A percentile compares a stretch with the other conserved stretches of the same genome.
These are phyloP conservation scores for Gasterosteus aculeatus DNA, from an alignment of 2,113 vertebrate species.

Conservation along the genomic window DNA sequence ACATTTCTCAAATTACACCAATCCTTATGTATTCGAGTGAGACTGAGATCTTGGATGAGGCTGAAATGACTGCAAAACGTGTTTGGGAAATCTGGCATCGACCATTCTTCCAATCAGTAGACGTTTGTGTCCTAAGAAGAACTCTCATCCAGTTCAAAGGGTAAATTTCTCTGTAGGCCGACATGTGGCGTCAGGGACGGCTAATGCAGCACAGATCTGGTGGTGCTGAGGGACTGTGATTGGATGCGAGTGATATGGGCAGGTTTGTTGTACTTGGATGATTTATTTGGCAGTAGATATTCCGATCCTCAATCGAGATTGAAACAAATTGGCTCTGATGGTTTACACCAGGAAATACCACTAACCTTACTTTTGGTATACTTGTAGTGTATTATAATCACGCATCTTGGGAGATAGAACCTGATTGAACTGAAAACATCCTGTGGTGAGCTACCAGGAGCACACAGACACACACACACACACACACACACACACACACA, in stretches of 20 bases:
- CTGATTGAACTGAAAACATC: not conserved
- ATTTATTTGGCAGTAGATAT: conserved; percentile 52
- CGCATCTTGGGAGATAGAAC: not conserved
- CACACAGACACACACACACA: conserved; percentile 2
- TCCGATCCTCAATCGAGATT: conserved; percentile 44
- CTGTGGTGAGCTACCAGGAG: not conserved
- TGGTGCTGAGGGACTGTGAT: conserved; percentile 35
- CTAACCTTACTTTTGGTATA: conserved; percentile 20
- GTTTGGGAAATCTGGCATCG: conserved; percentile 42
- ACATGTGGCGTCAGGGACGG: conserved; percentile 32
- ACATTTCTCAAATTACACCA: conserved; percentile 26
- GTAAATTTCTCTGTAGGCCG: conserved; percentile 27
- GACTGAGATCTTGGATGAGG: conserved; percentile 6
- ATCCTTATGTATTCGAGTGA: conserved; percentile 39
- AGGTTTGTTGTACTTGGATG: conserved; percentile 68
- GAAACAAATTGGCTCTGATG: conserved; percentile 38
- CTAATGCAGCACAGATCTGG: conserved; percentile 63
- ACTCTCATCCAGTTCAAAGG: conserved; percentile 39
- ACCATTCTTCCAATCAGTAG: conserved; percentile 42
- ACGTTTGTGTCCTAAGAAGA: conserved; percentile 53
- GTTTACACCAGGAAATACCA: conserved; percentile 43
- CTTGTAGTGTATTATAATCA: conserved; percentile 15
- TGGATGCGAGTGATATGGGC: conserved; percentile 52
- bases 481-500: not conserved
- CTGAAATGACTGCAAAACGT: conserved; percentile 9